Evolutionary conservation across 2,888 invertebrate species (phyloP), one percentile per base, ranked within the genome.

Genomic region (Lasius fuliginosus): DNA sequence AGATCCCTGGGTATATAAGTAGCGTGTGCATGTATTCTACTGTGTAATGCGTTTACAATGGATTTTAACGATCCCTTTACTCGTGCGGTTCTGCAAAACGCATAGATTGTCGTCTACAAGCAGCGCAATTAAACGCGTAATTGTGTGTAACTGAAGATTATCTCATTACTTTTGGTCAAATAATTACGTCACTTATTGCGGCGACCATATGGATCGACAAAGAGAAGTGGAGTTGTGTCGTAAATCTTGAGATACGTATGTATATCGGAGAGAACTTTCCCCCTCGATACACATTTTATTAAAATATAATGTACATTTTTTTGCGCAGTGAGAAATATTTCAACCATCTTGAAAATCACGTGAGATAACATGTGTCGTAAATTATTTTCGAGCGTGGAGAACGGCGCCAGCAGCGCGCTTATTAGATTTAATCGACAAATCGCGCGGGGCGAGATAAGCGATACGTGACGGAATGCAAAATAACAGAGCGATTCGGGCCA

Each of bases 401-500:
- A 69, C 40, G 69, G 69, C 71, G 79, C 79, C 71, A 69, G 8
- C 36, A 1, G 58, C 71, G 23, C 42, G 71, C 23, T 69, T 36
- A 46, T 69, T 36, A 46, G 73, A 82, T 73, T 56, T 67, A 68
- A 69, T 73, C 53, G 71, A 33, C 0, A 56, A 76, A 83, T 81
- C 77, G 62, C 40, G 23, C 33, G 23, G 42, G 12, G 69, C 84
- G 77, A 68, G 71, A 87, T 87, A 88, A 82, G 79, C 71, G 64
- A 75, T 88, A 90, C 90, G 89, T 89, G 89, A 90, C 30, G 64
- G 86, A 90, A 89, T 88, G 83, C 82, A 86, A 85, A 90, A 88
- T 86, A 89, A 77, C 60, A 33, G 62, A 64, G 23, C 67, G 71
- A 89, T 85, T 76, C 60, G 42, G 60, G 49, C 69, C 62, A 82